Evolutionary conservation across 1,140 invertebrate species (phyloP).

Genomic region (Eciton burchellii): DNA sequence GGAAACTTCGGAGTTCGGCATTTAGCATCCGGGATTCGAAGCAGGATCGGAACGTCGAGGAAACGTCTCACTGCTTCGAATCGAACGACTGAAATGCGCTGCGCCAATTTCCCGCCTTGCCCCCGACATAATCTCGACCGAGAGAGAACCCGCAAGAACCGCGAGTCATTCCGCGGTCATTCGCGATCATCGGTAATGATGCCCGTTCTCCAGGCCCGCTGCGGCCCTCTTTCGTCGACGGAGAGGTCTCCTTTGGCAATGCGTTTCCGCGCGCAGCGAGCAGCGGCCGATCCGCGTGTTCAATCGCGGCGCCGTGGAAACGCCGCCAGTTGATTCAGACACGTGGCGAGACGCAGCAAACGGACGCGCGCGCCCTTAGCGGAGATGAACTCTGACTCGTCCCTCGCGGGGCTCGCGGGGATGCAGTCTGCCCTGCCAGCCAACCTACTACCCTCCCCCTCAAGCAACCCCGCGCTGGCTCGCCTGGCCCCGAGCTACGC

Average conservation of each 20-base stretch:
- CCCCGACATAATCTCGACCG: too few relatives aligned
- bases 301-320: constrained; percentile 69
- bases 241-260: constrained; percentile 45
- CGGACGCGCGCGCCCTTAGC: constrained; percentile 68
- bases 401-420: constrained; percentile 62
- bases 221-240: constrained; percentile 1
- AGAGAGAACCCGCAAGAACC: too few relatives aligned
- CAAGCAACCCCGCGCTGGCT: constrained; percentile 67
- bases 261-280: constrained; percentile 39
- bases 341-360: constrained; percentile 64
- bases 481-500: constrained; percentile 81
- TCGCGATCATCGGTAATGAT: too few relatives aligned
- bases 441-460: constrained; percentile 50
- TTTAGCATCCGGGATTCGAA: too few relatives aligned
- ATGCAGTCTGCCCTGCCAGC: constrained; percentile 64
- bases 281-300: constrained; percentile 62
- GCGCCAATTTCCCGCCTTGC: too few relatives aligned
- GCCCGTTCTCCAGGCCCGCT: too few relatives aligned
- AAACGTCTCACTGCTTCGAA: too few relatives aligned
- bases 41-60: too few relatives aligned
- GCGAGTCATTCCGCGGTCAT: too few relatives aligned
- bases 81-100: too few relatives aligned
- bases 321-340: constrained; percentile 69
- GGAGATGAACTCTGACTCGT: constrained; percentile 78
- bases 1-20: too few relatives aligned